A percentile compares a stretch with the other conserved stretches of the same genome.
Evolutionary conservation across 2,888 invertebrate species (phyloP).

Genomic region (Scaptomyza reducta): DNA sequence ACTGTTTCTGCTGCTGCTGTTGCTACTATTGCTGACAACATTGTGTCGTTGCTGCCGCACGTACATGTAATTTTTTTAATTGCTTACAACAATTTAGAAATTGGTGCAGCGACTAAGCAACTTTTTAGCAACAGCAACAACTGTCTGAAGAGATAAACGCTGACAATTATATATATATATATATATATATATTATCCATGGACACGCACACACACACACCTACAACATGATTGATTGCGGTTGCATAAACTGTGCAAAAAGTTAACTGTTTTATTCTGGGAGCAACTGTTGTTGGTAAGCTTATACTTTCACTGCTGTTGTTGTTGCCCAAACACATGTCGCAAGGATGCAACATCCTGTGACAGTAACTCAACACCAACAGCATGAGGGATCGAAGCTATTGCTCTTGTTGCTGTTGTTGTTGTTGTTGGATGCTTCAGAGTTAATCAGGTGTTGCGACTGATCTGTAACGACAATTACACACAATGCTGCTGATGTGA

Average conservation of each 20-base stretch:
- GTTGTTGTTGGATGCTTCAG: conserved; percentile 72
- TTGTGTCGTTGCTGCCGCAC: conserved; percentile 63
- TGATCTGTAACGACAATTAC: conserved; percentile 83
- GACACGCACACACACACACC: conserved; percentile 34
- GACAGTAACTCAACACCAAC: conserved; percentile 67
- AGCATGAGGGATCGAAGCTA: conserved; percentile 2
- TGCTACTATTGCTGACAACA: conserved; percentile 7
- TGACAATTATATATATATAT: conserved; percentile 43
- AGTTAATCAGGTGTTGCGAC: conserved; percentile 83
- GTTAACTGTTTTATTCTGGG: conserved; percentile 32
- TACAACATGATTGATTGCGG: conserved; percentile 43
- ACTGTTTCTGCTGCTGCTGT: conserved; percentile 15
- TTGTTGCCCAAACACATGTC: conserved; percentile 69
- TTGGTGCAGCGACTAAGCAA: conserved; percentile 50
- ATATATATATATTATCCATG: conserved; percentile 10
- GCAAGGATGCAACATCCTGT: conserved; percentile 64
- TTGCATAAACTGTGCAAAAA: conserved; percentile 30
- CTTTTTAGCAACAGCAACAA: conserved; percentile 33
- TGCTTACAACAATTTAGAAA: conserved; percentile 76
- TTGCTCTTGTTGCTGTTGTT: background rate
- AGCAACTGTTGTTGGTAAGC: conserved; percentile 62
- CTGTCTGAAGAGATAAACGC: conserved; percentile 23
- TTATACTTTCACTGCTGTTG: conserved; percentile 73
- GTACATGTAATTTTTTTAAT: conserved; percentile 82
- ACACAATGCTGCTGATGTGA: conserved; percentile 53